Evolutionary conservation across 2,888 invertebrate genomes (phyloP).

Genomic region (Dioctria rufipes): DNA sequence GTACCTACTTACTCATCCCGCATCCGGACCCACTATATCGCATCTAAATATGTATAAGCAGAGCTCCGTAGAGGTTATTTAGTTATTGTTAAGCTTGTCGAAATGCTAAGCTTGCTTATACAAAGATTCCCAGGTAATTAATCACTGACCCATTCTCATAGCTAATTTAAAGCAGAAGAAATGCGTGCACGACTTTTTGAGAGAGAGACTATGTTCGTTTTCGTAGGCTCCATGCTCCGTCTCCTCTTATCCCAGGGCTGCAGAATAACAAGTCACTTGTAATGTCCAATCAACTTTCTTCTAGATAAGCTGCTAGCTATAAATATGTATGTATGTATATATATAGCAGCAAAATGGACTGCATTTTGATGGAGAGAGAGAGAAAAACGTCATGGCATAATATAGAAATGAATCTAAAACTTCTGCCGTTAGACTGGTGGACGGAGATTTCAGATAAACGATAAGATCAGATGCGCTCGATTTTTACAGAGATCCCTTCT

Average conservation of each 20-base stretch:
- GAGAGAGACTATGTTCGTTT: not conserved
- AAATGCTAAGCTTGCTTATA: conserved; percentile 33
- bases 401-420: not conserved
- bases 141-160: conserved; percentile 57
- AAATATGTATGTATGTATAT: conserved; percentile 22
- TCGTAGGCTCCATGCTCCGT: too few species aligned
- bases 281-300: conserved; percentile 28
- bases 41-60: conserved; percentile 17
- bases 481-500: conserved; percentile 6
- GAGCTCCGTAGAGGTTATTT: conserved; percentile 38
- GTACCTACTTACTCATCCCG: not conserved
- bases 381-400: not conserved
- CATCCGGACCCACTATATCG: not conserved
- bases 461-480: conserved; percentile 44
- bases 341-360: too few species aligned
- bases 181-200: conserved; percentile 57
- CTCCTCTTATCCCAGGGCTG: not conserved
- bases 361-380: not conserved
- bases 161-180: conserved; percentile 54
- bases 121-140: conserved; percentile 56
- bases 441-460: not conserved
- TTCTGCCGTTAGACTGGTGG: conserved; percentile 28
- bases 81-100: conserved; percentile 50
- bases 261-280: conserved; percentile 6
- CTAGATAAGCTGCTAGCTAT: conserved; percentile 22